Conservation (phyloP, 1,140 invertebrate genomes). For the Pygmarrhopalites habei region DNA sequence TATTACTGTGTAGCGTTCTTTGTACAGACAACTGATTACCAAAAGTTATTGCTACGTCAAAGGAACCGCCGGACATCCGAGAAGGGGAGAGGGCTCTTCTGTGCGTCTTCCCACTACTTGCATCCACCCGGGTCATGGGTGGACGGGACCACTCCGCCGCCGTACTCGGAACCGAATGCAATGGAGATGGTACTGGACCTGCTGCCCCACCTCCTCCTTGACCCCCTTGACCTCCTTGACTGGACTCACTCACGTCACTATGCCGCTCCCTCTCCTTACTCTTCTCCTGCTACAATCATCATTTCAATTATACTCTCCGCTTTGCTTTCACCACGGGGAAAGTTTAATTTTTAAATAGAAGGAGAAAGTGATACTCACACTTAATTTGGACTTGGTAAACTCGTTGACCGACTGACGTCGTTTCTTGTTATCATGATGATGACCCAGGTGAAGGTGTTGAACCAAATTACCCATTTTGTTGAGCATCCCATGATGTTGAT, state of each 20-base stretch:
- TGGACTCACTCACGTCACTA: constrained; percentile 10
- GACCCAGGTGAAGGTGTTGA: constrained; percentile 8
- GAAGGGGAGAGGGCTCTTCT: constrained; percentile 33
- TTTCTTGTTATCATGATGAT: background rate
- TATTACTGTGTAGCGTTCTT: background rate
- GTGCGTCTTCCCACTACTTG: constrained; percentile 10
- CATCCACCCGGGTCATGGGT: constrained; percentile 20
- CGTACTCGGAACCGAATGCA: too few species aligned
- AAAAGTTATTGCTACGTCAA: constrained; percentile 38
- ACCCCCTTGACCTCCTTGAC: constrained; percentile 6
- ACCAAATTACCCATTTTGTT: constrained; percentile 34
- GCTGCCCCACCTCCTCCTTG: constrained; percentile 6
- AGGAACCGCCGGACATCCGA: constrained; percentile 36
- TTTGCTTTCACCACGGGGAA: too few species aligned
- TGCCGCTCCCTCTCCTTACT: background rate
- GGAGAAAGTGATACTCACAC: too few species aligned
- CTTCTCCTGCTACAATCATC: background rate
- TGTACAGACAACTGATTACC: constrained; percentile 32
- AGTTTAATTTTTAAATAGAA: too few species aligned
- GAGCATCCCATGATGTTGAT: constrained; percentile 26
- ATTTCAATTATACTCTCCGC: too few species aligned
- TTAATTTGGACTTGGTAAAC: too few species aligned
- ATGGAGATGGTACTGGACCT: too few species aligned
- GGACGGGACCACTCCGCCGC: background rate
- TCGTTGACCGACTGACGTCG: constrained; percentile 1